phyloP scores from a whole-genome alignment of 2,888 invertebrate genomes.

The Parascotia fuliginaria region DNA sequence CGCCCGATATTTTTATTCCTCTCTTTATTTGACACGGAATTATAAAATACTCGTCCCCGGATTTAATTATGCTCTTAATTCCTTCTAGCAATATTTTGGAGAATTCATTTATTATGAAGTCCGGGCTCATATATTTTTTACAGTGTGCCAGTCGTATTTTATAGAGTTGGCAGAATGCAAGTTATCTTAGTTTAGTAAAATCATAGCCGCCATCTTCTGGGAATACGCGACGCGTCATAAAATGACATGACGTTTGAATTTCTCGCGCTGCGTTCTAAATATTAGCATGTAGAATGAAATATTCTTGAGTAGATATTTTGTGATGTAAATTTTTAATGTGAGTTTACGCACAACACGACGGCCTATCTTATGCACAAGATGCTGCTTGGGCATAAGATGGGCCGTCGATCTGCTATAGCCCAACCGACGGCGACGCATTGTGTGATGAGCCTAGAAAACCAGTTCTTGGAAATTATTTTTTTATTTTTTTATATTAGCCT shows the following conservation, averaged over 20 bases:
- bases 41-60: constrained; percentile 12
- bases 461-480: too few species aligned
- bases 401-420: too few species aligned
- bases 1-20: constrained; percentile 18
- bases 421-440: too few species aligned
- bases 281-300: too few species aligned
- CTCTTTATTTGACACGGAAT: constrained; percentile 21
- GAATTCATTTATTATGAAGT: background rate
- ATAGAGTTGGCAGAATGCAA: background rate
- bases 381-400: too few species aligned
- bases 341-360: too few species aligned
- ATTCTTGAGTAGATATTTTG: too few species aligned
- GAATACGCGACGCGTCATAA: background rate
- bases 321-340: too few species aligned
- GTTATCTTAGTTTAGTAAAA: background rate
- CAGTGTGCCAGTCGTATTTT: background rate
- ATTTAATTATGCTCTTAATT: constrained; percentile 9
- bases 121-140: background rate
- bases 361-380: too few species aligned
- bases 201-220: background rate
- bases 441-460: too few species aligned
- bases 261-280: background rate
- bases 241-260: background rate
- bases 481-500: too few species aligned
- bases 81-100: background rate